Percentiles rank a stretch among this genome's conserved stretches.
Conservation (phyloP, 2,113 vertebrate genomes). For the Rhabdomys dilectus region DNA sequence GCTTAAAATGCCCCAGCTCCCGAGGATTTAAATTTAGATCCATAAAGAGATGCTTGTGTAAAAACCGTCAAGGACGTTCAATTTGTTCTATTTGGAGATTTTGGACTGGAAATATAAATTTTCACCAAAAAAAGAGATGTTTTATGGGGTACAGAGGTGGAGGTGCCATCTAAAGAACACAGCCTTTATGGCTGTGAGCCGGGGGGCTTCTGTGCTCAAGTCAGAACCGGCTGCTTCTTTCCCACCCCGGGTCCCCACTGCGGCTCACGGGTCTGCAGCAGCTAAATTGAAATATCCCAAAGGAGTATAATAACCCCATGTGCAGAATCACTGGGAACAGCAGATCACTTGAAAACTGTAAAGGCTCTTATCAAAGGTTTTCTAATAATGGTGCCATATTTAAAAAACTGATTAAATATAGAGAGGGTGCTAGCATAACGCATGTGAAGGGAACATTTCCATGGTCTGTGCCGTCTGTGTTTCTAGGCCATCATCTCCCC, state of each 20-base stretch:
- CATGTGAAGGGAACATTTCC: constrained; percentile 28
- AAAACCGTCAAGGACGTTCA: constrained; percentile 74
- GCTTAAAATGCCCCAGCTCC: constrained; percentile 66
- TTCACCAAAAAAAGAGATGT: constrained; percentile 64
- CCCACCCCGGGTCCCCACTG: constrained; percentile 36
- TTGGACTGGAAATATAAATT: constrained; percentile 79
- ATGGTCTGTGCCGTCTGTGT: constrained; percentile 13
- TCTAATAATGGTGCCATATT: constrained; percentile 61
- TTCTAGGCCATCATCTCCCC: constrained; percentile 63
- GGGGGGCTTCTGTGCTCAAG: constrained; percentile 62
- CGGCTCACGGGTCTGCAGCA: constrained; percentile 29
- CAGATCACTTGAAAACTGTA: neutral
- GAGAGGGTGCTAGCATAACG: constrained; percentile 16
- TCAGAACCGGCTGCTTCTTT: constrained; percentile 65
- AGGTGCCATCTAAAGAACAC: constrained; percentile 61
- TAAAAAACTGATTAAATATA: constrained; percentile 68
- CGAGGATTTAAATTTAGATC: constrained; percentile 81
- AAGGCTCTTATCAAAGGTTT: constrained; percentile 59
- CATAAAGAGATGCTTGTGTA: constrained; percentile 78
- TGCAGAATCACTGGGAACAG: neutral
- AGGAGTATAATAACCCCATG: constrained; percentile 48
- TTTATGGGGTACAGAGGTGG: constrained; percentile 68
- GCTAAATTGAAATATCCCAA: constrained; percentile 75
- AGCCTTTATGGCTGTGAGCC: constrained; percentile 62
- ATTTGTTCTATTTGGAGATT: constrained; percentile 82